These are phyloP conservation scores for Eupsittula cactorum DNA, from an alignment of 2,113 vertebrate species.

Conservation along the genomic window DNA sequence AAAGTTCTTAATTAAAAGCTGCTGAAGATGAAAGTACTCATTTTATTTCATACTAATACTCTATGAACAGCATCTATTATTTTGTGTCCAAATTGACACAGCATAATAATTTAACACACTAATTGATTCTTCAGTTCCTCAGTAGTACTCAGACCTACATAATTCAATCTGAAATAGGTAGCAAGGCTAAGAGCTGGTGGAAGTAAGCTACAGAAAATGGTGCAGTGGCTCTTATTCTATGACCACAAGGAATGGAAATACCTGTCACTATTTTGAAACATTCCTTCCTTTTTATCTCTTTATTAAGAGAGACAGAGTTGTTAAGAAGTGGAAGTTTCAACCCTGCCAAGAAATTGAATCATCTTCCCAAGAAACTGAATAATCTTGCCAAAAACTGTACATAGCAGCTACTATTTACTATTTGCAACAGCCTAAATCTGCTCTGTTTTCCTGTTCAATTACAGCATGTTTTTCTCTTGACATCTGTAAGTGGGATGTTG, in stretches of 20 bases:
- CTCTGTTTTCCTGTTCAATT: neutral
- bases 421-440: neutral
- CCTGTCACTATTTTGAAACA: neutral
- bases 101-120: neutral
- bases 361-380: neutral
- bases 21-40: neutral
- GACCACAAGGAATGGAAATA: neutral
- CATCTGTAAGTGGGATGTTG: neutral
- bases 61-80: fast-evolving
- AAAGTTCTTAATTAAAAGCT: neutral
- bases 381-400: neutral
- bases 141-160: neutral
- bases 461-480: neutral
- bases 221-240: neutral
- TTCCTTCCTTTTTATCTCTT: neutral
- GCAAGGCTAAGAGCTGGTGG: neutral
- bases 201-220: neutral
- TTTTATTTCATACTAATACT: neutral
- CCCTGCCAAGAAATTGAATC: neutral
- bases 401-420: neutral
- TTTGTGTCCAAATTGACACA: neutral
- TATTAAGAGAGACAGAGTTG: neutral
- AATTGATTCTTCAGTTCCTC: neutral
- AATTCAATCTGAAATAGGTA: neutral
- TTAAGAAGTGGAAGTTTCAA: neutral